Evolutionary conservation across 2,113 vertebrate species (phyloP).

Genomic region (Chaenogobius annularis): DNA sequence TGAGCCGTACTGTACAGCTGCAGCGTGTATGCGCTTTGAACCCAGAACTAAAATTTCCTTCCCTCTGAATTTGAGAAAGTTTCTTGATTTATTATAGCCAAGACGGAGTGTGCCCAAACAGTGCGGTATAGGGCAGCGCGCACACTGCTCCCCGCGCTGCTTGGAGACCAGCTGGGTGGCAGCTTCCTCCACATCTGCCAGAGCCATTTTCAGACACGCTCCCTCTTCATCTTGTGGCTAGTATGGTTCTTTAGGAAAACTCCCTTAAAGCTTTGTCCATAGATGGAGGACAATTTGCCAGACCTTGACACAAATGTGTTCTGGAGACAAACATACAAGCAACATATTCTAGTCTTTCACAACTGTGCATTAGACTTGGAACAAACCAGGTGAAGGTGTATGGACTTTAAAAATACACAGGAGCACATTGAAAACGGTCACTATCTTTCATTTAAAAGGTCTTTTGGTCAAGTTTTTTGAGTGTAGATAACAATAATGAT

Average conservation of each 20-base stretch:
- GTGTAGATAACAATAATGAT: no score
- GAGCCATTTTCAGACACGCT: slow-evolving; percentile 61
- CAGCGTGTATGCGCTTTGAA: not conserved
- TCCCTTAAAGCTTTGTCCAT: slow-evolving; percentile 20
- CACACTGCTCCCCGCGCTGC: slow-evolving; percentile 18
- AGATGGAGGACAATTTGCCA: slow-evolving; percentile 23
- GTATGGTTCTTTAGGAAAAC: slow-evolving; percentile 32
- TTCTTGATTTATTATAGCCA: slow-evolving; percentile 36
- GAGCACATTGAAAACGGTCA: no score
- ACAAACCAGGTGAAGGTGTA: not conserved
- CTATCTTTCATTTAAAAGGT: no score
- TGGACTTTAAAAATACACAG: not conserved
- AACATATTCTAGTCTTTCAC: no score
- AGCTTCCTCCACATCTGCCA: slow-evolving; percentile 52
- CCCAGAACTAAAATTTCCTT: not conserved
- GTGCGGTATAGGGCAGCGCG: slow-evolving; percentile 25
- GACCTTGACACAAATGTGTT: slow-evolving; percentile 12
- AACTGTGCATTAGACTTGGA: not conserved
- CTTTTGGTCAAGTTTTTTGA: no score
- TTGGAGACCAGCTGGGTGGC: slow-evolving; percentile 54
- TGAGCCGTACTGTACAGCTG: slow-evolving; percentile 3
- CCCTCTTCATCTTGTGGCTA: slow-evolving; percentile 56
- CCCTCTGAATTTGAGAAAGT: slow-evolving; percentile 22
- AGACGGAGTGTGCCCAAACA: slow-evolving; percentile 40
- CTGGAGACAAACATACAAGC: not conserved